Evolutionary conservation across 2,797 vertebrate species (phyloP), one percentile per base, ranked within the genome.

Genomic region (Borostomias antarcticus): DNA sequence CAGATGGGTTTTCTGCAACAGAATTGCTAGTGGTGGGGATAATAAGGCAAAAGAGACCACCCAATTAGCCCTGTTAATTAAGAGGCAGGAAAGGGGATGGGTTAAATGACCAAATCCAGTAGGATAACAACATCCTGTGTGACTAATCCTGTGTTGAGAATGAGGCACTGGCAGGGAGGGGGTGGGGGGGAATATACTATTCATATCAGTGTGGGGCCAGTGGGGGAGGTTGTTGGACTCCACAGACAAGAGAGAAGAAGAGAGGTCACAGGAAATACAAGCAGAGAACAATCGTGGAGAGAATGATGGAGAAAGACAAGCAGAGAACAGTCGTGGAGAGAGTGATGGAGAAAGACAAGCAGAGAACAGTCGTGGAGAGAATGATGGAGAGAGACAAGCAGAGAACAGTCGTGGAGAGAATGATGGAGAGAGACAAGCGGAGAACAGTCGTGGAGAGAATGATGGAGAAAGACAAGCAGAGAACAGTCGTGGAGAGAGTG

Each of bases 21-120:
- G 64, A 28, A 74, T 68, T 50, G 70, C 69, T 62, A 66, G 76
- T 78, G 68, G 68, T 76, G 78, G 74, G 78, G 73, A 73, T 82
- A 79, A 74, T 84, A 89, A 89, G 86, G 86, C 85, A 88, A 89
- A 83, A 85, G 68, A 84, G 64, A 77, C 66, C 82, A 84, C 65
- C 76, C 72, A 82, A 78, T 83, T 77, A 88, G 85, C 87, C 88
- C 85, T 86, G 80, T 80, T 74, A 73, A 77, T 72, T 73, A 67
- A 73, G 72, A 84, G 81, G 76, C 73, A 71, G 62, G 73, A 81
- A 28, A 64, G 72, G 57, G 77, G 70, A 86, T 83, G 88, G 79
- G 79, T 85, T 74, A 77, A 78, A 86, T 83, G 64, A 69, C 77
- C 77, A 85, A 74, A 81, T 78, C 51, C 70, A 76, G 72, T 79